Conservation (phyloP, 2,797 vertebrate genomes). For the Mycteria americana region DNA sequence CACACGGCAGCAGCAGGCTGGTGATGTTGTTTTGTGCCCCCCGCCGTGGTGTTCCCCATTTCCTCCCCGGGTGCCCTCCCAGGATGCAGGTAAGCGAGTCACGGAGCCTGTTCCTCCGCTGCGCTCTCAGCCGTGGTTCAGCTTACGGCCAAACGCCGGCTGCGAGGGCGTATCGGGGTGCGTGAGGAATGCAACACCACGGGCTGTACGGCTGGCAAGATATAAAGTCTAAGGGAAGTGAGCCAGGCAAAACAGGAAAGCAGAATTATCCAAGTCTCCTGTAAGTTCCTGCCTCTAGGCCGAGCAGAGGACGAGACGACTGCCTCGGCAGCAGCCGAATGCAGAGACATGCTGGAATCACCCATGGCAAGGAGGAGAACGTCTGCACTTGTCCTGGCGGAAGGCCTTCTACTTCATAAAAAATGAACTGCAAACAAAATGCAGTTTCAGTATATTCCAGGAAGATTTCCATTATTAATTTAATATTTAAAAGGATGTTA, state of each 20-base stretch:
- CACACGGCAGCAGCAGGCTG: neutral
- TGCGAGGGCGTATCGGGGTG: fast-evolving
- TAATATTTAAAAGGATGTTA: neutral
- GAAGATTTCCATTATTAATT: neutral
- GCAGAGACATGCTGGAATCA: neutral
- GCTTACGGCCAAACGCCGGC: neutral
- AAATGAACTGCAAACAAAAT: neutral
- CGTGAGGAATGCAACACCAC: neutral
- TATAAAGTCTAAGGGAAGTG: neutral
- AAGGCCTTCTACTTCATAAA: neutral
- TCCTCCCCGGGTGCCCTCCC: neutral
- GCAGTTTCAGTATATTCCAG: neutral
- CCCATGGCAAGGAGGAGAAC: neutral
- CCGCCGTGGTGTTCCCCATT: fast-evolving
- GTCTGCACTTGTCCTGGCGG: neutral
- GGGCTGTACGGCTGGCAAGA: fast-evolving
- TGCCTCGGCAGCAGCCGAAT: neutral
- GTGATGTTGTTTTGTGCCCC: fast-evolving
- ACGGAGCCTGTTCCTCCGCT: fast-evolving
- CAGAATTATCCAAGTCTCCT: neutral
- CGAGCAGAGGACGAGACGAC: neutral
- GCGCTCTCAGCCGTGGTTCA: neutral
- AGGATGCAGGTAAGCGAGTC: neutral
- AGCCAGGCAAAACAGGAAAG: constrained; percentile 35
- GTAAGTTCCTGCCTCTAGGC: neutral